Base-by-base conservation (phyloP, 2,888 invertebrate species). In the Calameuta idolon region DNA sequence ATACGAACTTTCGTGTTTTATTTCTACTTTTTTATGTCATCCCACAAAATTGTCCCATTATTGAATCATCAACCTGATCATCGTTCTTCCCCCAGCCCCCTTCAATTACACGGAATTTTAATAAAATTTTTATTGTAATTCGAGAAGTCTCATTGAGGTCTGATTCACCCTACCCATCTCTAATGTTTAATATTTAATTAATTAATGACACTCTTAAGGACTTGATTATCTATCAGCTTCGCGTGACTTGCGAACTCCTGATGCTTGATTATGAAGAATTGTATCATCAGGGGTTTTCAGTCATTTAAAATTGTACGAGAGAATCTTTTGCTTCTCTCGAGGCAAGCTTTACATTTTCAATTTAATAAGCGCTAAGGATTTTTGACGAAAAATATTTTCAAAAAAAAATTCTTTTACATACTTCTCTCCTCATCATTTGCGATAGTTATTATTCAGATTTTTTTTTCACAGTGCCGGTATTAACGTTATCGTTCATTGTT, bases 121-220 rank as follows among this genome's bases (percentile, higher is more conserved):
- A 88, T 87, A 88, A 88, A 88, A 85, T 88, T 87, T 86, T 85
- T 85, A 84, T 87, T 88, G 84, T 79, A 83, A 87, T 85, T 82
- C 77, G 80, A 55, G 23, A 55, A 55, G 0, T 55, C 55, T 55
- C 23, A 55, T 23, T 23, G 2, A 55, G 0, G 2, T 55, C 55
- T 55, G 55, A 55, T 23, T 55, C 9, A 55, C 55, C 55, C 55
- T 55, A 55, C 9, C 55, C 55, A 5, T 5, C 23, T 23, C 23
- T 9, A 40, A 40, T 55, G 0, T 55, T 23, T 23, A 55, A 55
- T 55, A 1, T 0, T 5, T 23, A 23, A 15, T 40, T 40, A 23
- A 23, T 23, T 40, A 40, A 23, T 40, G 0, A 23, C 4, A 40
- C 4, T 23, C 9, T 55, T 23, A 15, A 23, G 15, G 9, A 23